Base-by-base conservation (phyloP, 2,888 invertebrate species). In the Tortrix viridana region DNA sequence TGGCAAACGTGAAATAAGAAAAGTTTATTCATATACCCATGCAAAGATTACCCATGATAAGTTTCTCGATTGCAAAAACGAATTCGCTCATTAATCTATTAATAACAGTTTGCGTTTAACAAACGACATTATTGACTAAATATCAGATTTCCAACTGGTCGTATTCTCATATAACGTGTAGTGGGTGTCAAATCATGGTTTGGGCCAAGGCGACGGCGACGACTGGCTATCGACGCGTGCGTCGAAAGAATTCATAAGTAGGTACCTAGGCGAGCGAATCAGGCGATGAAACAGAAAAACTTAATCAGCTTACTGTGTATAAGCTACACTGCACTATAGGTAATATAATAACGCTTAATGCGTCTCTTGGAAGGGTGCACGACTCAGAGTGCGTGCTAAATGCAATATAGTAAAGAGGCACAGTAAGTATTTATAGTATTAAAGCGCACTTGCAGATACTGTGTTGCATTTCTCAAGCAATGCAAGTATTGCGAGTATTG, bases 181-280 rank as follows among this genome's bases (percentile, higher is more conserved):
- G 81, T 81, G 79, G 81, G 81, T 80, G 82, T 79, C 71, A 65
- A 59, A 70, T 68, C 73, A 67, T 66, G 69, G 73, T 73, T 75
- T 80, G 71, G 77, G 76, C 78, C 80, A 81, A 81, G 82, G 82
- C 70, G 71, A 67, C 41, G 22, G 48, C 14, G 37, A 9, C 22
- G 60, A 47, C 47, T 53, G 18, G 16, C 32, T 48, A 22, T 26
- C 53, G 18, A 50, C n/a, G 38, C 37, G 7, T n/a, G 12, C 54
- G 48, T 48, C 26, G 14, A 38, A 46, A 50, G 62, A 62, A 62
- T 62, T 18, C 41, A 57, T 26, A 57, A 62, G 49, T 56, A 62
- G 37, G 55, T 26, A 57, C 56, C 44, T 56, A 62, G 37, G 55
- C 47, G 4, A 44, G 41, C 19, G 37, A 38, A 52, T 46, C 2